Conservation (phyloP, 37 sponge, comb jelly and placozoan genomes). For the Amphimedon queenslandica region DNA sequence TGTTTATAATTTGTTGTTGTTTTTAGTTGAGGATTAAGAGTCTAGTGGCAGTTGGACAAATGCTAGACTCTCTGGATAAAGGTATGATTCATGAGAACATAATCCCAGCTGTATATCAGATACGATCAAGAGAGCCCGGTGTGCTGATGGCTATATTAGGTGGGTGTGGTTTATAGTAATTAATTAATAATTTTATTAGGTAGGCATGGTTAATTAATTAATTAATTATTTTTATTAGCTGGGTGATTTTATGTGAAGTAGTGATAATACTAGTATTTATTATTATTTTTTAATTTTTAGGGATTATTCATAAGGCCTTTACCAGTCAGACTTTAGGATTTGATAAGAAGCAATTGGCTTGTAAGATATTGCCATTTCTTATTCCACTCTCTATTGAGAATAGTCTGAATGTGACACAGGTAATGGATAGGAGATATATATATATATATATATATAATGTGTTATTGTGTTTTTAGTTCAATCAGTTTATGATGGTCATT, state of each 20-base stretch:
- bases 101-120: constrained; percentile 47
- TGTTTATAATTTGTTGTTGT: background rate
- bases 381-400: constrained; percentile 63
- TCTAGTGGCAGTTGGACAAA: constrained; percentile 62
- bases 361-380: constrained; percentile 57
- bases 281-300: constrained; percentile 17
- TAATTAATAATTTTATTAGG: constrained; percentile 45
- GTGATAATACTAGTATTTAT: background rate
- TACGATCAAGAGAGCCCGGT: constrained; percentile 68
- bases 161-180: constrained; percentile 14
- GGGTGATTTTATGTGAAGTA: constrained; percentile 7
- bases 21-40: constrained; percentile 62
- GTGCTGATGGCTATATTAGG: constrained; percentile 85
- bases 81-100: constrained; percentile 59
- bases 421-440: constrained; percentile 1
- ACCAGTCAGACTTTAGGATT: constrained; percentile 56
- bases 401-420: constrained; percentile 68
- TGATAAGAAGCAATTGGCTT: constrained; percentile 53
- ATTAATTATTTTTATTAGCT: background rate
- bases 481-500: constrained; percentile 68
- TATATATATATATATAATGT: background rate
- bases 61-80: constrained; percentile 75
- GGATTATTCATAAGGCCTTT: constrained; percentile 57
- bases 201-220: constrained; percentile 15
- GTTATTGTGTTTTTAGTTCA: constrained; percentile 43